Evolutionary conservation across 2,888 invertebrate genomes (phyloP), one percentile per base, ranked within the genome.

Genomic region (Trachelus iudaicus): DNA sequence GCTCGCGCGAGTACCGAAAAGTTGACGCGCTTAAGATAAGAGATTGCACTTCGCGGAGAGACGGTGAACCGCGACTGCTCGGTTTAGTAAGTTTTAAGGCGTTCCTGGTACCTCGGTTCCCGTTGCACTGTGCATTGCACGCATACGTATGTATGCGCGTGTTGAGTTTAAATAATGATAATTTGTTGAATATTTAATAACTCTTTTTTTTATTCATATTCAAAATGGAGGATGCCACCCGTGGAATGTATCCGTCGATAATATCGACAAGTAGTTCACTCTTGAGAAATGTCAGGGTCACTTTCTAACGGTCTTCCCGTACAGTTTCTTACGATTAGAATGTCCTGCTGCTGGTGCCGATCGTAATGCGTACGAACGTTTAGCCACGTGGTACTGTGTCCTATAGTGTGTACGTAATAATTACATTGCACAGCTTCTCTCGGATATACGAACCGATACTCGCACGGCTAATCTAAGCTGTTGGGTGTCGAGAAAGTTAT

Each of bases 401-500:
- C 15, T 23, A 56, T 9, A 56, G 23, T 56, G 23, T 23, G 56
- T 56, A 23, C 15, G 56, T 56, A 56, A 56, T 56, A 56, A 56
- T 23, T 56, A 56, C 23, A 56, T 23, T 23, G 56, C 23, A 75
- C 68, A 75, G 73, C 68, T 69, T 34, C 81, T 80, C 77, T 73
- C 78, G 78, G 78, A 75, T 80, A 23, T 56, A 56, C 40, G 6
- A 40, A 23, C 15, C 40, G 15, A 40, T 40, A 15, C 40, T 0
- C 23, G 23, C 40, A 23, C 30, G 35, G 76, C 73, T 82, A 81
- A 83, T 80, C 79, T 73, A 79, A 79, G 76, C 79, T 75, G 79
- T 76, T 81, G 81, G 79, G 83, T 81, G 82, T 79, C 69, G 79
- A 80, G 80, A 56, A 15, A 81, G 80, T 82, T 82, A 81, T 79